A percentile compares a stretch with the other conserved stretches of the same genome.
These are phyloP conservation scores for Pseudococcus viburni DNA, from an alignment of 2,888 invertebrate species.

Conservation along the genomic window DNA sequence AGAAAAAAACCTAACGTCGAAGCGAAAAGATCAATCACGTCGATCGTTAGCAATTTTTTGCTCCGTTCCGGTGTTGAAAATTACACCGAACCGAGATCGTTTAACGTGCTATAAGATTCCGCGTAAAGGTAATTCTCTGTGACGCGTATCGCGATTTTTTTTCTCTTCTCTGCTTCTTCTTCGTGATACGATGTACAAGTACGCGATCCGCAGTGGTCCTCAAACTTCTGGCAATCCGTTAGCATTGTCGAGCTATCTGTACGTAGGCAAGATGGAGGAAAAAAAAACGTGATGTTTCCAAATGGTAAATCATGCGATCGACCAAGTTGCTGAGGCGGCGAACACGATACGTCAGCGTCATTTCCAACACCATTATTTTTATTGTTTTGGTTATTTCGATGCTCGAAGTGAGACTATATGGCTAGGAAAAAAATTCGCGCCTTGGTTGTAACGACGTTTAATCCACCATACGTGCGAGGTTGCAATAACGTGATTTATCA, in stretches of 20 bases:
- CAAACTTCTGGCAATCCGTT: not conserved
- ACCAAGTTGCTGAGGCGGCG: not conserved
- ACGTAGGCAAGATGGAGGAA: not conserved
- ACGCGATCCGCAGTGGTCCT: constrained; percentile 10
- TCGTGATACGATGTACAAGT: constrained; percentile 31
- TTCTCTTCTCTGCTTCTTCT: not conserved
- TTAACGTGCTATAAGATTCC: constrained; percentile 23
- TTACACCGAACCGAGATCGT: constrained; percentile 16
- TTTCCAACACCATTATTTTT: not conserved
- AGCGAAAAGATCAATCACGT: constrained; percentile 36
- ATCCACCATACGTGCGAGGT: not conserved
- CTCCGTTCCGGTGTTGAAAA: constrained; percentile 23
- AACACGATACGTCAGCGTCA: not conserved
- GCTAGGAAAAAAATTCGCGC: not conserved
- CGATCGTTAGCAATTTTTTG: constrained; percentile 38
- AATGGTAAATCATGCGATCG: constrained; percentile 13
- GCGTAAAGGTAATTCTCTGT: constrained; percentile 35
- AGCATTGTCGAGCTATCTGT: not conserved
- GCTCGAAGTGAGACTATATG: not conserved
- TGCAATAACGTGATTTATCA: constrained; percentile 8
- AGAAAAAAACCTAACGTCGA: not conserved
- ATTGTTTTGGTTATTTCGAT: not conserved
- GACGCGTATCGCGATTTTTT: constrained; percentile 49
- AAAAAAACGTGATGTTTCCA: constrained; percentile 23
- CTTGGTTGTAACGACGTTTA: not conserved